Percentiles rank a stretch among this genome's conserved stretches.
Conservation (phyloP, 1,140 invertebrate species). For the Atopsyche davidsoni region DNA sequence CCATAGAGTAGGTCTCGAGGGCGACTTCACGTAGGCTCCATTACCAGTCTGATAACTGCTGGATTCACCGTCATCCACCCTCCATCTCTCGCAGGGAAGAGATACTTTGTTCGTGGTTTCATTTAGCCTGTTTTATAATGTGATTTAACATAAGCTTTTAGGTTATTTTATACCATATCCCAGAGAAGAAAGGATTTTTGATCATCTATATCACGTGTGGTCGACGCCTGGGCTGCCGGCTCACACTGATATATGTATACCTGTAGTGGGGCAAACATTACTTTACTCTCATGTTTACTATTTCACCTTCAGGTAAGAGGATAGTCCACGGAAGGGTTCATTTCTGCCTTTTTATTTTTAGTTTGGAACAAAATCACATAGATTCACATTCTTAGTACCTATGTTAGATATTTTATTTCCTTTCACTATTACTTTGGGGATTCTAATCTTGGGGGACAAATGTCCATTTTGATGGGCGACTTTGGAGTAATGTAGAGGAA, state of each 20-base stretch:
- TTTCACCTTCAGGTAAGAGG: neutral
- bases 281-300: too few relatives aligned
- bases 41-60: neutral
- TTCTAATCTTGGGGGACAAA: too few relatives aligned
- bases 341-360: too few relatives aligned
- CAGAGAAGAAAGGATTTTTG: conserved; percentile 62
- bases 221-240: conserved; percentile 15
- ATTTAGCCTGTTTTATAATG: conserved; percentile 35
- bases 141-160: conserved; percentile 43
- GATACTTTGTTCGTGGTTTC: conserved; percentile 49
- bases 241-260: conserved; percentile 27
- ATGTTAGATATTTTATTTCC: neutral
- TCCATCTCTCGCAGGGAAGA: conserved; percentile 30
- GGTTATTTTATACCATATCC: conserved; percentile 57
- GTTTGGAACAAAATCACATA: conserved; percentile 3
- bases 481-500: neutral
- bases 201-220: conserved; percentile 44
- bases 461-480: neutral
- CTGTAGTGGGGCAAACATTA: conserved; percentile 30
- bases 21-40: neutral
- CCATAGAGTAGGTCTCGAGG: too few relatives aligned
- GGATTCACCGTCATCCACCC: neutral
- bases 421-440: conserved; percentile 3
- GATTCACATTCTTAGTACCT: neutral
- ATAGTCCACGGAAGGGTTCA: too few relatives aligned